A percentile compares a stretch with the other conserved stretches of the same genome.
These are phyloP conservation scores for Oncorhynchus tshawytscha DNA, from an alignment of 2,113 vertebrate species.

Conservation along the genomic window DNA sequence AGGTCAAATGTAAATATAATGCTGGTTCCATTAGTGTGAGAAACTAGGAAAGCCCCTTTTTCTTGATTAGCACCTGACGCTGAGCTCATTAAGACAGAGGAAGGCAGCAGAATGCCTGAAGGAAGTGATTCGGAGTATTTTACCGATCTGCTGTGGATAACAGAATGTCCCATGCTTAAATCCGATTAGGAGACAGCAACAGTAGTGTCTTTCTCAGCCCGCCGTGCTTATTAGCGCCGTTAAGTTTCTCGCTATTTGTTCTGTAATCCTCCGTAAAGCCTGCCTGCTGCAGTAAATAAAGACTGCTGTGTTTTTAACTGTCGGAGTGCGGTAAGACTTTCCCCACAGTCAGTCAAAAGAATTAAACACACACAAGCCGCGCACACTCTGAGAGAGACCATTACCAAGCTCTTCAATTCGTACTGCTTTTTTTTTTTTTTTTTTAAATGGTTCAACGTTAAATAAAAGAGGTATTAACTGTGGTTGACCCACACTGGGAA, in stretches of 20 bases:
- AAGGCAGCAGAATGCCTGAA: conserved; percentile 8
- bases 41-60: conserved; percentile 11
- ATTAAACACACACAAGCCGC: conserved; percentile 39
- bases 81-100: conserved; percentile 39
- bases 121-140: conserved; percentile 38
- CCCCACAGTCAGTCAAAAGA: conserved; percentile 54
- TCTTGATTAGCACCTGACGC: conserved; percentile 26
- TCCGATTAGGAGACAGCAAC: conserved; percentile 70
- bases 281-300: conserved; percentile 45
- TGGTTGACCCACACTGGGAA: conserved; percentile 70
- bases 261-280: conserved; percentile 57
- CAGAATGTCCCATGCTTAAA: conserved; percentile 44
- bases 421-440: conserved; percentile 31
- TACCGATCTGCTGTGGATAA: conserved; percentile 53
- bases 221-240: conserved; percentile 30
- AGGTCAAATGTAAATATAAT: conserved; percentile 20
- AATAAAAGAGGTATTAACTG: conserved; percentile 82
- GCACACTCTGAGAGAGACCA: conserved; percentile 26
- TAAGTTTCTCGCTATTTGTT: conserved; percentile 50
- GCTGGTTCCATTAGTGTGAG: background rate
- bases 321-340: conserved; percentile 46
- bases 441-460: conserved; percentile 56
- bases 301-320: conserved; percentile 43
- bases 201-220: conserved; percentile 54
- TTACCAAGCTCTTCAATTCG: conserved; percentile 54